A percentile compares a stretch with the other conserved stretches of the same genome.
These are phyloP conservation scores for Ethmia dodecea DNA, from an alignment of 2,888 invertebrate species.

Conservation along the genomic window DNA sequence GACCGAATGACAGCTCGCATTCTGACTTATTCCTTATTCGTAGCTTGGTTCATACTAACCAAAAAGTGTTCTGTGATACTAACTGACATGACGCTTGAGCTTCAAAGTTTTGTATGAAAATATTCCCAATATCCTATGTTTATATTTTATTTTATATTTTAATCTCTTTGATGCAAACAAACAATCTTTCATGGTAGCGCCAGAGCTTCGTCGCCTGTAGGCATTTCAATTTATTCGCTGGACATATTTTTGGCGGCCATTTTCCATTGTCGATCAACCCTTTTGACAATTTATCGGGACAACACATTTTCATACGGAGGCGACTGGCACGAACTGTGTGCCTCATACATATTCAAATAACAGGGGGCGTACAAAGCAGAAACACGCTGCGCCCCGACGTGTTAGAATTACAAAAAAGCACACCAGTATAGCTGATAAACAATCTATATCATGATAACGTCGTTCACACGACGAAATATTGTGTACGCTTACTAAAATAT, in stretches of 20 bases:
- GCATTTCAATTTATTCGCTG: slow-evolving; percentile 44
- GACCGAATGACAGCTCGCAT: too few relatives aligned
- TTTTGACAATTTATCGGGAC: slow-evolving; percentile 75
- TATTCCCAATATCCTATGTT: too few relatives aligned
- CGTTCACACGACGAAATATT: slow-evolving; percentile 4
- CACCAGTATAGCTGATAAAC: slow-evolving; percentile 46
- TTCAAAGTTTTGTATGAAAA: too few relatives aligned
- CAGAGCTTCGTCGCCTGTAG: slow-evolving; percentile 23
- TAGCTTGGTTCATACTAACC: too few relatives aligned
- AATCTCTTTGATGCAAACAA: too few relatives aligned
- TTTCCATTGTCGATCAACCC: slow-evolving; percentile 67
- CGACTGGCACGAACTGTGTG: slow-evolving; percentile 53
- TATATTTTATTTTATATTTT: too few relatives aligned
- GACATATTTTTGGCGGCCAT: slow-evolving; percentile 54
- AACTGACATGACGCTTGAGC: too few relatives aligned
- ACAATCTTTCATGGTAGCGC: neutral
- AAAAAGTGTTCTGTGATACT: too few relatives aligned
- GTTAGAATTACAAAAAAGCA: slow-evolving; percentile 65
- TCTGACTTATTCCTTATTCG: too few relatives aligned
- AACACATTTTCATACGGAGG: slow-evolving; percentile 71
- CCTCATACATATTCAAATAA: slow-evolving; percentile 73
- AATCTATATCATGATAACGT: slow-evolving; percentile 37
- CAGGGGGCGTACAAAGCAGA: slow-evolving; percentile 63
- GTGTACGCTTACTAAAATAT: slow-evolving; percentile 5
- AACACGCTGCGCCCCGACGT: slow-evolving; percentile 58